These are phyloP conservation scores for Ephialtes manifestator DNA, from an alignment of 2,888 invertebrate species.

Conservation along the genomic window DNA sequence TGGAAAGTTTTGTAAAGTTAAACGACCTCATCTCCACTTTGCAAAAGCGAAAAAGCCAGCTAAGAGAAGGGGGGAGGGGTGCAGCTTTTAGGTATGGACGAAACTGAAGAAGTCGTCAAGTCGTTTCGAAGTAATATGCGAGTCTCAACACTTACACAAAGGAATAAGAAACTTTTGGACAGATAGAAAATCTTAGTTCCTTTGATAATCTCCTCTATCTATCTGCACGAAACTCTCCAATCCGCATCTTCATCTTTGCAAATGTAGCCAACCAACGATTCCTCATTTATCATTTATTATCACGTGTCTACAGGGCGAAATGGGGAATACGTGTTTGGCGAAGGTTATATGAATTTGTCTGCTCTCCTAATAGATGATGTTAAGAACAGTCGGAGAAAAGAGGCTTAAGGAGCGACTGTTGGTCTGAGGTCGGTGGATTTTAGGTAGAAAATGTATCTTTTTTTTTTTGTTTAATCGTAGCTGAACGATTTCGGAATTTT, in stretches of 20 bases:
- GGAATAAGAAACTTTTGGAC: neutral
- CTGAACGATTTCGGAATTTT: too few relatives aligned
- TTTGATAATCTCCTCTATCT: constrained; percentile 2
- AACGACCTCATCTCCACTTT: constrained; percentile 75
- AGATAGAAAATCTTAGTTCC: neutral
- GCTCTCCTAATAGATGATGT: neutral
- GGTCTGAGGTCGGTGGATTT: too few relatives aligned
- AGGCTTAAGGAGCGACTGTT: too few relatives aligned
- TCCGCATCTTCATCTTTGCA: neutral
- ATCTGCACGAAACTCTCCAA: neutral
- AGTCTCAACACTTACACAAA: constrained; percentile 10
- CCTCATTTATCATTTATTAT: neutral
- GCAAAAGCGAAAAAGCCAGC: constrained; percentile 51
- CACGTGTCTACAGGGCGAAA: neutral
- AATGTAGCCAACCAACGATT: neutral
- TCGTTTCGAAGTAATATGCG: neutral
- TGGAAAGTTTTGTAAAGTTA: constrained; percentile 73
- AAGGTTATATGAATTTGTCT: neutral
- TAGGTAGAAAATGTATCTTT: too few relatives aligned
- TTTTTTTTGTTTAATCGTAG: too few relatives aligned
- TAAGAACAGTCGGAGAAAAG: neutral
- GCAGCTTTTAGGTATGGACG: neutral
- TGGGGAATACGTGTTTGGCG: neutral
- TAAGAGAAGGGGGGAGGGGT: constrained; percentile 12
- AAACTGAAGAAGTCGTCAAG: constrained; percentile 11